These are phyloP conservation scores for Mesoligia furuncula DNA, from an alignment of 2,888 invertebrate genomes.

Conservation along the genomic window DNA sequence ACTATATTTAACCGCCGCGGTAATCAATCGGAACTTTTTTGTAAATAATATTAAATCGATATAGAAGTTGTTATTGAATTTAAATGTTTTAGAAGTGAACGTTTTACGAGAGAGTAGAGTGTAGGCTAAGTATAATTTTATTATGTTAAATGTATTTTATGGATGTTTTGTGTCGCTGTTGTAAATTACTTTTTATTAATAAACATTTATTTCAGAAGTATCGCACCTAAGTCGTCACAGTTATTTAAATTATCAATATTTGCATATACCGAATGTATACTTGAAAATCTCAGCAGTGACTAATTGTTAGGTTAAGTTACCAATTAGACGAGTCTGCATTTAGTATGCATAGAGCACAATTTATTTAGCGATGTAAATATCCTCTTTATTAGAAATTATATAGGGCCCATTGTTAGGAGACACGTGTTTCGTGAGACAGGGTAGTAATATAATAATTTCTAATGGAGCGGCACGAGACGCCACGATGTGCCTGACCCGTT, in stretches of 20 bases:
- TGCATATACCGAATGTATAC: constrained; percentile 64
- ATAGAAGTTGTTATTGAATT: constrained; percentile 85
- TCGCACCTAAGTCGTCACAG: constrained; percentile 47
- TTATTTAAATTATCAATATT: constrained; percentile 58
- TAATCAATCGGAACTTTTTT: constrained; percentile 70
- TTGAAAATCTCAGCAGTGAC: constrained; percentile 76
- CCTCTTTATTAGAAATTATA: constrained; percentile 68
- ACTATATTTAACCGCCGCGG: constrained; percentile 71
- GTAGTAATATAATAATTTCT: constrained; percentile 67
- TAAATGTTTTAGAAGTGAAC: constrained; percentile 85
- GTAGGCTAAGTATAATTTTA: constrained; percentile 73
- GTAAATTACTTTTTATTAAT: constrained; percentile 73
- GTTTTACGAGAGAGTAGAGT: constrained; percentile 78
- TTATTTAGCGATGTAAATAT: constrained; percentile 66
- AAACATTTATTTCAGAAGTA: constrained; percentile 53
- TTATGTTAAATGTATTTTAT: constrained; percentile 77
- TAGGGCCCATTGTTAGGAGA: constrained; percentile 47
- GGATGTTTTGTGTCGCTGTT: constrained; percentile 73
- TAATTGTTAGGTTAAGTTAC: constrained; percentile 83
- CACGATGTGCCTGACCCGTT: constrained; percentile 85
- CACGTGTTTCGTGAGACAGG: constrained; percentile 60
- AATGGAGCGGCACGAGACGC: constrained; percentile 72
- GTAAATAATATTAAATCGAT: constrained; percentile 82
- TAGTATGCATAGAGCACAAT: constrained; percentile 81
- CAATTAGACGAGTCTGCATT: constrained; percentile 85